Base-by-base conservation (phyloP, 2,888 invertebrate species). In the Fabriciana adippe region DNA sequence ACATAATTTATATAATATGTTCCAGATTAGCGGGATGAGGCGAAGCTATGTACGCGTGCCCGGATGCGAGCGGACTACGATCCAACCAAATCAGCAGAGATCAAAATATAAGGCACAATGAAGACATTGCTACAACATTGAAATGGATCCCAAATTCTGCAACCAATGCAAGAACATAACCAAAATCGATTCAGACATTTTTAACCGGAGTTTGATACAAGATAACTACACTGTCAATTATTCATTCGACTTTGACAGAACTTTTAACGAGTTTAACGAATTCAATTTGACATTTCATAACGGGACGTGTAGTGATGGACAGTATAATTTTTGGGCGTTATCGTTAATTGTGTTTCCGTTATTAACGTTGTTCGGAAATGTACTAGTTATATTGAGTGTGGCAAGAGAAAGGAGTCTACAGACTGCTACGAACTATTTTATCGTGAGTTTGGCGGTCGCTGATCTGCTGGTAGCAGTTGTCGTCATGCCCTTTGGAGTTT, bases 401-500 rank as follows among this genome's bases (percentile, higher is more conserved):
- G 95, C 95, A 76, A 94, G 96, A 75, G 99, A 99, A 86, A 94
- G 97, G 74, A 95, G 97, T 72, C 93, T 99, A 75, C 98, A 99
- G 88, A 97, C 98, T 53, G 99, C 98, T 76, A 99, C 99, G 78
- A 99, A 99, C 93, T 99, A 99, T 93, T 99, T 99, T 93, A 99
- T 99, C 87, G 99, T 99, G 81, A 99, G 98, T 82, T 92, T 99
- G 81, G 99, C 99, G 65, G 95, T 99, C 54, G 99, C 99, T 26
- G 99, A 99, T 93, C 94, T 99, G 73, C 95, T 99, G 70, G 99
- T 99, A 53, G 99, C 99, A 63, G 97, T 98, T 57, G 96, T 98
- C 72, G 99, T 99, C 74, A 99, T 99, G 99, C 99, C 99, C 55
- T 98, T 99, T 85, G 99, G 98, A 75, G 99, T 99, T 80, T 99